phyloP scores from a whole-genome alignment of 2,888 invertebrate species.

The Drosophila koepferae region DNA sequence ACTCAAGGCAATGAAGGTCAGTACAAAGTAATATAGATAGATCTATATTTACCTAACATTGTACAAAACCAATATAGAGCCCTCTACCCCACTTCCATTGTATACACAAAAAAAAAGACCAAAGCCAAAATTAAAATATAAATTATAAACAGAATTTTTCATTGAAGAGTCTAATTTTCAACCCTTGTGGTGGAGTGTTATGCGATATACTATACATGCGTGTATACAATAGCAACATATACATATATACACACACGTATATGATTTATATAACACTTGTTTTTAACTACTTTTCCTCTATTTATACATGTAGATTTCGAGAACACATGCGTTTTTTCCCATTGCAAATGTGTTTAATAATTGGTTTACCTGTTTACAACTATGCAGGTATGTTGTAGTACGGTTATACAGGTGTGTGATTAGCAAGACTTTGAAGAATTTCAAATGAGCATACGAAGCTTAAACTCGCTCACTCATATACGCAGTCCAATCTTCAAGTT shows the following conservation, averaged over 20 bases:
- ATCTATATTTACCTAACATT: neutral
- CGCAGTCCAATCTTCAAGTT: neutral
- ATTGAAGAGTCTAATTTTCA: neutral
- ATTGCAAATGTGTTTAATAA: neutral
- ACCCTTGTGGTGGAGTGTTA: slow-evolving; percentile 4
- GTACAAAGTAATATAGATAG: neutral
- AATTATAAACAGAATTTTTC: neutral
- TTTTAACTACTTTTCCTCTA: neutral
- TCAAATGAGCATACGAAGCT: neutral
- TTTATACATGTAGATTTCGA: neutral
- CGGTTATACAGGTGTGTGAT: neutral
- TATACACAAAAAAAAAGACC: neutral
- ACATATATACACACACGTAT: neutral
- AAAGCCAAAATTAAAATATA: neutral
- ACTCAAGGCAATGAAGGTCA: neutral
- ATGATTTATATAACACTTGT: neutral
- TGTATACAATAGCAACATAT: neutral
- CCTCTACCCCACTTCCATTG: neutral
- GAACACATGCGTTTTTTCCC: slow-evolving; percentile 8
- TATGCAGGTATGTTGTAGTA: neutral
- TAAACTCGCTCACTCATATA: no score
- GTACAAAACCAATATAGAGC: neutral
- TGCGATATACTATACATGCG: neutral
- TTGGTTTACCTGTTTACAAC: neutral
- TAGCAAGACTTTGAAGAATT: neutral